Percentiles rank a stretch among this genome's conserved stretches.
These are phyloP conservation scores for Leptodactylus fallax DNA, from an alignment of 2,797 vertebrate species.

Conservation along the genomic window DNA sequence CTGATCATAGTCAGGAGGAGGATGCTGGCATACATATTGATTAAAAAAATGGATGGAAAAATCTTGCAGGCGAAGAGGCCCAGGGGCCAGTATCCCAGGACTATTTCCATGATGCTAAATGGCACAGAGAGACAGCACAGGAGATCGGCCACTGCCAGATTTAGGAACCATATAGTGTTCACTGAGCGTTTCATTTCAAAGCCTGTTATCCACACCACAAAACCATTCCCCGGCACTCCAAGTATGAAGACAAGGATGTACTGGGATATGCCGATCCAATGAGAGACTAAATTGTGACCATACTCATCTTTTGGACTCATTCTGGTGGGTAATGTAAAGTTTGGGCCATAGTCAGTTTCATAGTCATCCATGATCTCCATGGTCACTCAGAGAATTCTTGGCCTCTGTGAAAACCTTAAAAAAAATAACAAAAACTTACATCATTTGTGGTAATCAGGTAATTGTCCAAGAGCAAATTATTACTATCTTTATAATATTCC, in stretches of 20 bases:
- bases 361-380: neutral
- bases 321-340: neutral
- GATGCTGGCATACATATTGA: conserved; percentile 88
- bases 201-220: conserved; percentile 84
- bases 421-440: neutral
- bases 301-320: neutral
- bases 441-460: too few species aligned
- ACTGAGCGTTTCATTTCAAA: conserved; percentile 76
- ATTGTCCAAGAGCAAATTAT: too few species aligned
- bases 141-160: conserved; percentile 85
- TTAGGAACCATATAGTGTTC: conserved; percentile 88
- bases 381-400: neutral
- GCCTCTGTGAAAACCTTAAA: conserved; percentile 2
- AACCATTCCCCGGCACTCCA: conserved; percentile 82
- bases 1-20: conserved; percentile 85
- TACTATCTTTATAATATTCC: too few species aligned
- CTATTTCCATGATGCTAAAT: conserved; percentile 74
- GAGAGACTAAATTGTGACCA: neutral
- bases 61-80: conserved; percentile 75
- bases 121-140: conserved; percentile 87
- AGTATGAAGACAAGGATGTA: conserved; percentile 79
- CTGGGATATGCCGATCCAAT: conserved; percentile 56
- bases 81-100: conserved; percentile 77
- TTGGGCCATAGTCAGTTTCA: neutral
- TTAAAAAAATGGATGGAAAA: conserved; percentile 77